Conservation (phyloP, 2,797 vertebrate species). For the Glossophaga mutica region DNA sequence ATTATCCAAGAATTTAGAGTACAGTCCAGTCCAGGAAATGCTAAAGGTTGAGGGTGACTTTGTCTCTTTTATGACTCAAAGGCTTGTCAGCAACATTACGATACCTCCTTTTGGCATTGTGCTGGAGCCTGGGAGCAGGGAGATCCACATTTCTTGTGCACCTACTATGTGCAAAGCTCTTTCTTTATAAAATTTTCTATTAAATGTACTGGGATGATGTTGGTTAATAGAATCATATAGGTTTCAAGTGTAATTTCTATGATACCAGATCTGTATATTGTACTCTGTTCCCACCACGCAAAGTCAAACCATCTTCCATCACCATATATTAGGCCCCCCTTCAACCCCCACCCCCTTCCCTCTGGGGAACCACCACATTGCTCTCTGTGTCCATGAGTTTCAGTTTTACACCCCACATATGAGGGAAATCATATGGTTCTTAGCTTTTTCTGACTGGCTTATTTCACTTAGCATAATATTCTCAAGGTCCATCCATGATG, state of each 20-base stretch:
- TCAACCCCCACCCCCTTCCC: not conserved
- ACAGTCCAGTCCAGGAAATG: not conserved
- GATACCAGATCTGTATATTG: not conserved
- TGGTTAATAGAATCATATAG: not conserved
- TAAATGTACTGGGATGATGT: not conserved
- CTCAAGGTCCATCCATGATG: not conserved
- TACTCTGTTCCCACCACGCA: not conserved
- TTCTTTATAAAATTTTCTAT: not conserved
- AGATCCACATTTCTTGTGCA: not conserved
- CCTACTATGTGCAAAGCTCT: not conserved
- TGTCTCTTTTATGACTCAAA: not conserved
- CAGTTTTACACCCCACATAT: not conserved
- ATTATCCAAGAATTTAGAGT: not conserved
- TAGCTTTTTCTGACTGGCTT: not conserved
- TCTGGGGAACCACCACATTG: not conserved
- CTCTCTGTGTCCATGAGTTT: not conserved
- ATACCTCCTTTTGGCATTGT: not conserved
- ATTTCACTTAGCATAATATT: not conserved
- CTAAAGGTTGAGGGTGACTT: not conserved
- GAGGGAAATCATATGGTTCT: not conserved
- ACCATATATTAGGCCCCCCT: not conserved
- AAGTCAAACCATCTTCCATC: not conserved
- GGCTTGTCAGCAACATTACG: rapidly evolving
- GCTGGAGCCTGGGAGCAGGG: not conserved
- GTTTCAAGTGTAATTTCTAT: not conserved